These are phyloP conservation scores for Brotula barbata DNA, from an alignment of 2,797 vertebrate genomes.

Conservation along the genomic window DNA sequence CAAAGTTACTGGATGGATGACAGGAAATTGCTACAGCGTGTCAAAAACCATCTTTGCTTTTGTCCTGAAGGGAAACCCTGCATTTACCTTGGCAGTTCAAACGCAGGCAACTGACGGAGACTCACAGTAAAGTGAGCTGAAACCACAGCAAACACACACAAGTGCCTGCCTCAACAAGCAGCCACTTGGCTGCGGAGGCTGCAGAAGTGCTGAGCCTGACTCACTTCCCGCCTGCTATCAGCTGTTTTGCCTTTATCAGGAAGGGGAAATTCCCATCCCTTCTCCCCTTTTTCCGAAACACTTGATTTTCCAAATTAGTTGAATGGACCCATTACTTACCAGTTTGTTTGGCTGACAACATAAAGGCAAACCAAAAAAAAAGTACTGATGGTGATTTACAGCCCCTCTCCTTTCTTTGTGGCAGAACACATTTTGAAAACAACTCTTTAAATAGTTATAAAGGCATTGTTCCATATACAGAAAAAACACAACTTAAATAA, in stretches of 20 bases:
- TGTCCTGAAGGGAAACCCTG: constrained; percentile 33
- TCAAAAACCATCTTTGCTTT: constrained; percentile 23
- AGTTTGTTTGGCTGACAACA: not conserved
- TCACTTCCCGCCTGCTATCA: constrained; percentile 71
- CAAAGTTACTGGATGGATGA: constrained; percentile 34
- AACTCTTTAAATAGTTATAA: constrained; percentile 58
- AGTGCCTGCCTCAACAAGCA: constrained; percentile 68
- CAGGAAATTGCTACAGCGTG: constrained; percentile 46
- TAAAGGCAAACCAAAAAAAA: not conserved
- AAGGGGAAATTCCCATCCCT: constrained; percentile 67
- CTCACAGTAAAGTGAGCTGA: constrained; percentile 15
- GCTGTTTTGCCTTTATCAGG: constrained; percentile 58
- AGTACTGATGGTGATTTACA: constrained; percentile 12
- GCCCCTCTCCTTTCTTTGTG: constrained; percentile 18
- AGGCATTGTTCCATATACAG: constrained; percentile 53
- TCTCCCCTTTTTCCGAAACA: constrained; percentile 25
- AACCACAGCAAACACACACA: constrained; percentile 52
- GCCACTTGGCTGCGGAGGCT: constrained; percentile 47
- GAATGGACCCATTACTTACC: constrained; percentile 13
- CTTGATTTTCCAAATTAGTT: constrained; percentile 42
- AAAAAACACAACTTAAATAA: constrained; percentile 49
- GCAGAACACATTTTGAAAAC: constrained; percentile 53
- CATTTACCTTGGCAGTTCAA: constrained; percentile 51
- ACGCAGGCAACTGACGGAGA: constrained; percentile 20
- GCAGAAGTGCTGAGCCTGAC: constrained; percentile 67